Evolutionary conservation across 2,113 vertebrate genomes (phyloP).

Genomic region (Dissostichus mawsoni): DNA sequence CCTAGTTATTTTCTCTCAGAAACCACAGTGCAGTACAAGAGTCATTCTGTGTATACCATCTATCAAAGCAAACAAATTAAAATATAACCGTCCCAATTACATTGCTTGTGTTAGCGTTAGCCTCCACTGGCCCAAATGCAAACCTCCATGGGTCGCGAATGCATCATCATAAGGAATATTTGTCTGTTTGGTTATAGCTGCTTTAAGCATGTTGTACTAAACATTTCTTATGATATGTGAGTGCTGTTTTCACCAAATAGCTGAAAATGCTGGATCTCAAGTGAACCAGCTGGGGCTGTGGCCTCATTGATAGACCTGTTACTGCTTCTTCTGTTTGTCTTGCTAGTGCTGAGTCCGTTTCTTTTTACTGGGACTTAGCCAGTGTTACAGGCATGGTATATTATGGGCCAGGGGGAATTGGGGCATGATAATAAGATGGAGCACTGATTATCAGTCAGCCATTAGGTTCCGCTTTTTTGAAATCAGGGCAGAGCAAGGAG

Average conservation of each 20-base stretch:
- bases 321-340: conserved; percentile 23
- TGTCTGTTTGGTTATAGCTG: conserved; percentile 12
- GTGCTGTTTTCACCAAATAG: conserved; percentile 43
- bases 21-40: conserved; percentile 29
- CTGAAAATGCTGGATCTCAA: conserved; percentile 53
- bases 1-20: conserved; percentile 41
- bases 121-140: conserved; percentile 25
- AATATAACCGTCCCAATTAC: conserved; percentile 65
- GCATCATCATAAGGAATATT: conserved; percentile 52
- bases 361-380: conserved; percentile 13
- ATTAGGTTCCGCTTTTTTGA: conserved; percentile 26
- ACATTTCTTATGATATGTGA: conserved; percentile 19
- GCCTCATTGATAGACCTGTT: conserved; percentile 55
- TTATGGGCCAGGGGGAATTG: conserved; percentile 43
- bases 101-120: conserved; percentile 40
- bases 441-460: conserved; percentile 27
- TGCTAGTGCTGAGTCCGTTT: conserved; percentile 27
- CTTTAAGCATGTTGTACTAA: conserved; percentile 9
- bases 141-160: conserved; percentile 36
- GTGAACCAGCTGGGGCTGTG: conserved; percentile 36
- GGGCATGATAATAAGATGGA: conserved; percentile 23
- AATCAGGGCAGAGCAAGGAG: conserved; percentile 1
- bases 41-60: conserved; percentile 19
- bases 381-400: conserved; percentile 22
- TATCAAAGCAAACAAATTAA: conserved; percentile 64